A percentile compares a stretch with the other conserved stretches of the same genome.
These are phyloP conservation scores for Resseliella maxima DNA, from an alignment of 2,888 invertebrate species.

Conservation along the genomic window DNA sequence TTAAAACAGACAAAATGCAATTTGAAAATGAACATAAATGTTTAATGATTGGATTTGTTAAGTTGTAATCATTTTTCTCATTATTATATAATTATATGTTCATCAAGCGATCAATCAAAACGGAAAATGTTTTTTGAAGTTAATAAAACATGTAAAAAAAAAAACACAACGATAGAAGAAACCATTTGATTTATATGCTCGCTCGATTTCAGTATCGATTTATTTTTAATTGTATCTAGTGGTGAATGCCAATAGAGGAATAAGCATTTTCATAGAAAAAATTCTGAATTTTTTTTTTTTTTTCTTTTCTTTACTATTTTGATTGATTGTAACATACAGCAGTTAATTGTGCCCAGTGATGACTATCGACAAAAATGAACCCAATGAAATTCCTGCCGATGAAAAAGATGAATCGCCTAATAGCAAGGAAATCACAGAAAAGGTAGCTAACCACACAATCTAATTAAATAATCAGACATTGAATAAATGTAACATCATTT, in stretches of 20 bases:
- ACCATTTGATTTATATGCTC: background rate
- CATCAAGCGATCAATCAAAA: too few relatives aligned
- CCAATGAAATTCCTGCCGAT: conserved; percentile 46
- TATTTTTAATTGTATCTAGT: background rate
- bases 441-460: conserved; percentile 4
- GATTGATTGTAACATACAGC: background rate
- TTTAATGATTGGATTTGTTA: too few relatives aligned
- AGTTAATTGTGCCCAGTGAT: conserved; percentile 9
- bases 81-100: too few relatives aligned
- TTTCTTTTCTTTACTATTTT: background rate
- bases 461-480: background rate
- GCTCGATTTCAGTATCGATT: background rate
- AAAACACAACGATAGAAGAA: too few relatives aligned
- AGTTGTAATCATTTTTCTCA: too few relatives aligned
- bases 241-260: background rate
- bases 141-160: too few relatives aligned
- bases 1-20: too few relatives aligned
- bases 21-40: too few relatives aligned
- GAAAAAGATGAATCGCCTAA: conserved; percentile 38
- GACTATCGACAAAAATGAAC: conserved; percentile 36
- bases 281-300: background rate
- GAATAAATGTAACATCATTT: background rate
- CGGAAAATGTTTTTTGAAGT: too few relatives aligned
- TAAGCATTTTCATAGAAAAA: background rate
- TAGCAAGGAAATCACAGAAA: conserved; percentile 43